Evolutionary conservation across 2,888 invertebrate genomes (phyloP).

Genomic region (Encarsia formosa): DNA sequence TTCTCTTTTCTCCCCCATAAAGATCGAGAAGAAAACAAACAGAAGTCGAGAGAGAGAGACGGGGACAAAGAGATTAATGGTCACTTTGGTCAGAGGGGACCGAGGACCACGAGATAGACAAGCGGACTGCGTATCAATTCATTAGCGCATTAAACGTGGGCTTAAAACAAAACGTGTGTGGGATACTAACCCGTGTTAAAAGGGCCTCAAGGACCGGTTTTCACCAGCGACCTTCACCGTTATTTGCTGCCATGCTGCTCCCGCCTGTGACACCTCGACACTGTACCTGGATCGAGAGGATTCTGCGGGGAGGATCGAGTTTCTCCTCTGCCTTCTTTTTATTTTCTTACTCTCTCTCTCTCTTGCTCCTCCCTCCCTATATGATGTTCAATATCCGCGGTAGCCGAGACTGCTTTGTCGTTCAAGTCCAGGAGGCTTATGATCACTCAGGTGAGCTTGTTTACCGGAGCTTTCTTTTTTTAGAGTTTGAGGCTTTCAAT

Average conservation of each 20-base stretch:
- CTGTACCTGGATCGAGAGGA: background rate
- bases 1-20: too few relatives aligned
- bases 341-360: background rate
- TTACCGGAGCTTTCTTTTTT: too few relatives aligned
- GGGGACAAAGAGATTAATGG: too few relatives aligned
- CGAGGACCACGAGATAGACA: constrained; percentile 7
- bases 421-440: too few relatives aligned
- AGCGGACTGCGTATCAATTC: constrained; percentile 42
- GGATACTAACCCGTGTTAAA: constrained; percentile 10
- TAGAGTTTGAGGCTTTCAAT: too few relatives aligned
- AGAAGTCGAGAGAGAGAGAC: background rate
- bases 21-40: background rate
- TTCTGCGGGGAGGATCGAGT: background rate
- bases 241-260: constrained; percentile 35
- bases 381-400: too few relatives aligned
- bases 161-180: constrained; percentile 35
- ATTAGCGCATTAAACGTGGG: constrained; percentile 43
- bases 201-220: constrained; percentile 21
- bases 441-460: too few relatives aligned
- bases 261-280: constrained; percentile 10
- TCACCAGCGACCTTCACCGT: constrained; percentile 39
- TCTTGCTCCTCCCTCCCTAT: background rate
- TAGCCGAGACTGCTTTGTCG: too few relatives aligned
- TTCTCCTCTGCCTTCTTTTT: background rate
- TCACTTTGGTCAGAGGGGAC: background rate